Evolutionary conservation across 2,113 vertebrate genomes (phyloP).

Genomic region (Ondatra zibethicus): DNA sequence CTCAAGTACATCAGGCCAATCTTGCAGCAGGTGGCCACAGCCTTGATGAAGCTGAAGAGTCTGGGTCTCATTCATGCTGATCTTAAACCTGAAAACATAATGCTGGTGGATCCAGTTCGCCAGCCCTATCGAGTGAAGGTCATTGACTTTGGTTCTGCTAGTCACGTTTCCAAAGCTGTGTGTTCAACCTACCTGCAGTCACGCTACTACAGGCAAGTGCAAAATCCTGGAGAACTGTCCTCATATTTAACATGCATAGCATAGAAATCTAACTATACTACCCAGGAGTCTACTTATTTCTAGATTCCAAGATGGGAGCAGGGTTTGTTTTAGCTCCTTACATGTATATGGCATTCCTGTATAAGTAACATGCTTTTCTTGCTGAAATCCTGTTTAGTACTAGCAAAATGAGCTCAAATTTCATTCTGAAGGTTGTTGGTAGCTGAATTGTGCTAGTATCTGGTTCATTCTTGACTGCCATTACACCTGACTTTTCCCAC

Average conservation of each 20-base stretch:
- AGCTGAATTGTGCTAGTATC: slow-evolving; percentile 38
- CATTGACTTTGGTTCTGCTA: slow-evolving; percentile 98
- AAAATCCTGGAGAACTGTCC: background rate
- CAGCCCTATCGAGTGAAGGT: slow-evolving; percentile 98
- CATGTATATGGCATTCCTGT: background rate
- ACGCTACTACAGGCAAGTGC: slow-evolving; percentile 95
- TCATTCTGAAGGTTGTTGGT: slow-evolving; percentile 51
- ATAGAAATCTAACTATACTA: background rate
- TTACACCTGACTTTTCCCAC: background rate
- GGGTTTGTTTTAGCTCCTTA: slow-evolving; percentile 11
- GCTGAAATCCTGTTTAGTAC: slow-evolving; percentile 33
- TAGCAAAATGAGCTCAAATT: slow-evolving; percentile 9
- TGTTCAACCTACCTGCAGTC: slow-evolving; percentile 99
- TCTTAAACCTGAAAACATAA: slow-evolving; percentile 98
- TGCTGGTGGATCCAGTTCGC: slow-evolving; percentile 96
- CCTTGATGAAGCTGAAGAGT: slow-evolving; percentile 98
- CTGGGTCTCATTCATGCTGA: slow-evolving; percentile 98
- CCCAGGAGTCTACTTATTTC: background rate
- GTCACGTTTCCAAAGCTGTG: slow-evolving; percentile 97
- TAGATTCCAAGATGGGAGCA: slow-evolving; percentile 48
- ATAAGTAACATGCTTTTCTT: background rate
- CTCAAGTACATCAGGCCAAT: slow-evolving; percentile 98
- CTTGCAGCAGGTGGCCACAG: slow-evolving; percentile 97
- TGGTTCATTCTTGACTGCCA: slow-evolving; percentile 38
- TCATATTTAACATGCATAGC: background rate